A percentile compares a stretch with the other conserved stretches of the same genome.
phyloP scores from a whole-genome alignment of 2,797 vertebrate genomes.

The Muraenolepis orangiensis region DNA sequence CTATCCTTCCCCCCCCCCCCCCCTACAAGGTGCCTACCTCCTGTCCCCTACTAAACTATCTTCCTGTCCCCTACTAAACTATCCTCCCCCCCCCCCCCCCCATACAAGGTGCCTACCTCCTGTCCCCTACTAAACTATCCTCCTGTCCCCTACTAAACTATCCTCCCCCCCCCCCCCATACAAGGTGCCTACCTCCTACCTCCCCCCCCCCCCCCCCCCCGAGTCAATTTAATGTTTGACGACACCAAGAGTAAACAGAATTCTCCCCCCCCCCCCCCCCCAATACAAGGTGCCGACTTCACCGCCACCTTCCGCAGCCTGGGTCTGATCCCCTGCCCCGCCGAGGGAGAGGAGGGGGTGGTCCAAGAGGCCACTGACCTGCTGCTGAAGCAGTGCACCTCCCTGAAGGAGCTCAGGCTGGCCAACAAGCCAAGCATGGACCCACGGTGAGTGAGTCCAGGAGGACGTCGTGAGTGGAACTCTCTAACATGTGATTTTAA shows the following conservation, averaged over 20 bases:
- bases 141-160: no score
- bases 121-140: no score
- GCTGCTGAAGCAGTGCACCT: constrained; percentile 85
- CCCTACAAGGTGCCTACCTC: no score
- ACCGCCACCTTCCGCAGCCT: constrained; percentile 89
- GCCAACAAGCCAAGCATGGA: constrained; percentile 90
- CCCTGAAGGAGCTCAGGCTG: constrained; percentile 85
- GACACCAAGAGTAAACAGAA: background rate
- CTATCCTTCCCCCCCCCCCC: no score
- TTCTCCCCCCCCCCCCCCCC: background rate
- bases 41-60: no score
- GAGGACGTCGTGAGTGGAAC: background rate
- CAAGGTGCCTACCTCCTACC: background rate
- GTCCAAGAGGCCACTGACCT: constrained; percentile 60
- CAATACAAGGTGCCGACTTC: constrained; percentile 85
- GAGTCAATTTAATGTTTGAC: background rate
- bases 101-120: no score
- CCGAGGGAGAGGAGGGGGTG: constrained; percentile 45
- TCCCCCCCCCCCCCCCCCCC: no score
- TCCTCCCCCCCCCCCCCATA: background rate
- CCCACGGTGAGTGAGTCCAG: constrained; percentile 76
- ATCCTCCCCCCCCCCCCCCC: no score
- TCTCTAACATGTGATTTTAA: background rate
- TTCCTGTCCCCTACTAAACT: no score
- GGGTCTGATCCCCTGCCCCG: constrained; percentile 76